Percentiles rank a stretch among this genome's conserved stretches.
These are phyloP conservation scores for Nomada flava DNA, from an alignment of 2,888 invertebrate genomes.

Conservation along the genomic window DNA sequence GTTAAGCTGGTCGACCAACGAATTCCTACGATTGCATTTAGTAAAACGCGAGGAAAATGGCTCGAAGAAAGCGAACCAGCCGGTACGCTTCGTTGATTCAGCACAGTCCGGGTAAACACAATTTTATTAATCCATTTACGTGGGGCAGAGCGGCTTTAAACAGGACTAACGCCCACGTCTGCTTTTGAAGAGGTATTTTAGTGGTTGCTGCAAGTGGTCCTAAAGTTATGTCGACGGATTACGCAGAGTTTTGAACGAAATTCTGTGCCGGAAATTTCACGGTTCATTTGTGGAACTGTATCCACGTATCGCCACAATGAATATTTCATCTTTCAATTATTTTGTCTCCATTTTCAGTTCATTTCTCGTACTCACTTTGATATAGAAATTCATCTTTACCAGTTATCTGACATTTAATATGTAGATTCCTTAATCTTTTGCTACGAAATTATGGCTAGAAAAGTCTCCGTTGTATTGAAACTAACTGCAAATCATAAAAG, in stretches of 20 bases:
- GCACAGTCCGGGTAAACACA: constrained; percentile 10
- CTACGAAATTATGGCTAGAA: too few relatives aligned
- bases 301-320: too few relatives aligned
- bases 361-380: too few relatives aligned
- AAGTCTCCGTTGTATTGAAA: too few relatives aligned
- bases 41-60: constrained; percentile 26
- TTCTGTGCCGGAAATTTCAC: background rate
- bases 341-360: too few relatives aligned
- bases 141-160: background rate
- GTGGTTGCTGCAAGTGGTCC: constrained; percentile 20
- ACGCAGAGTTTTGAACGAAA: background rate
- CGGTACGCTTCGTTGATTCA: constrained; percentile 2
- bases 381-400: too few relatives aligned
- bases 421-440: too few relatives aligned
- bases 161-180: background rate
- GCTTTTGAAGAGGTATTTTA: constrained; percentile 23
- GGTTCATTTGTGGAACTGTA: background rate
- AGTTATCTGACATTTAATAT: too few relatives aligned
- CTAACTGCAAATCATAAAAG: too few relatives aligned
- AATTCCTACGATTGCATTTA: constrained; percentile 45
- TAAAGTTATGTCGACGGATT: constrained; percentile 15
- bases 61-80: constrained; percentile 3
- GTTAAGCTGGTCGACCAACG: constrained; percentile 34
- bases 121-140: constrained; percentile 26
- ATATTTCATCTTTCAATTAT: too few relatives aligned